Conservation (phyloP, 30 jellyfish, hydroid and myxozoan genomes). For the Hydractinia symbiolongicarpus region DNA sequence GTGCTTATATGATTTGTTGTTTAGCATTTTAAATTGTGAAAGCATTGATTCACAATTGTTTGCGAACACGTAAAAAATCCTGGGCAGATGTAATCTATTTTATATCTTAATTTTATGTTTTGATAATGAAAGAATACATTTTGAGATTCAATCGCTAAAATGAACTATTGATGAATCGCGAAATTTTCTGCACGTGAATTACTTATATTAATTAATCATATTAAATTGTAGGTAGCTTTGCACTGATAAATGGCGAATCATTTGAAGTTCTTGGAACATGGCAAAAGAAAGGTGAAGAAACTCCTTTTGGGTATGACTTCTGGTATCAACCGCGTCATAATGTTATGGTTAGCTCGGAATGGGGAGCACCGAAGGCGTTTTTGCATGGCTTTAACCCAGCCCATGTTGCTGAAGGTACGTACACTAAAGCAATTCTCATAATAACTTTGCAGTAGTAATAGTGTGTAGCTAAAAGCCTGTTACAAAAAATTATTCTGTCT, state of each 20-base stretch:
- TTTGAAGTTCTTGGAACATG: slow-evolving; percentile 66
- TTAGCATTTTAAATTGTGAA: too few relatives aligned
- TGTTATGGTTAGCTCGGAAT: slow-evolving; percentile 81
- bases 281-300: slow-evolving; percentile 51
- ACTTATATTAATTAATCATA: background rate
- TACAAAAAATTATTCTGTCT: too few relatives aligned
- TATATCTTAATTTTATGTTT: background rate
- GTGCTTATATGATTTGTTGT: too few relatives aligned
- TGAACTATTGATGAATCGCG: background rate
- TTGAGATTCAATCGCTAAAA: background rate
- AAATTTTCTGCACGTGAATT: background rate
- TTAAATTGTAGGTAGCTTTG: slow-evolving; percentile 52
- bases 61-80: too few relatives aligned
- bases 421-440: background rate
- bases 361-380: slow-evolving; percentile 85
- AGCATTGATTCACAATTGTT: too few relatives aligned
- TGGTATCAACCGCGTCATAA: slow-evolving; percentile 95
- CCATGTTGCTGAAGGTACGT: slow-evolving; percentile 69
- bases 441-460: background rate
- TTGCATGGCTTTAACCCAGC: slow-evolving; percentile 72
- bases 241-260: slow-evolving; percentile 70
- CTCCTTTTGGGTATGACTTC: slow-evolving; percentile 71
- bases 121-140: background rate
- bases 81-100: too few relatives aligned
- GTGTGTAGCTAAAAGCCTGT: too few relatives aligned